Base-by-base conservation (phyloP, 2,888 invertebrate genomes). In the Amphipoea oculea region DNA sequence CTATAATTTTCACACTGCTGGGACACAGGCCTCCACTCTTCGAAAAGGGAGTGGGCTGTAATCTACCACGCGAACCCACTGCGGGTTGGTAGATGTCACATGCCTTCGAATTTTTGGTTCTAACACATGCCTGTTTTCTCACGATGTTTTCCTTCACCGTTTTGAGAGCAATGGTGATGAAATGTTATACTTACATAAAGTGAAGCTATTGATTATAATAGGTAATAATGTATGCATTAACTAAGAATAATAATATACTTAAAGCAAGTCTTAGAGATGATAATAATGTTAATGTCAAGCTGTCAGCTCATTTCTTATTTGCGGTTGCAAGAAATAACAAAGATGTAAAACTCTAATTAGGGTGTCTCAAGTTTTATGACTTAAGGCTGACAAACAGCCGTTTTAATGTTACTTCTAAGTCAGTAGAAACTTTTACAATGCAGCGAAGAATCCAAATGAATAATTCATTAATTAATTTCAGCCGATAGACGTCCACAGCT, bases 281-380 rank as follows among this genome's bases (percentile, higher is more conserved):
- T 45, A 66, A 54, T 45, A 73, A 73, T 40, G 20, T 66, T 23
- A 23, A 73, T 68, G 51, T 40, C 73, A 54, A 54, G 40, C 51
- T 86, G 69, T 40, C 74, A 81, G 67, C 66, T 71, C 54, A 29
- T 48, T 75, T 48, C 54, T 63, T 83, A 81, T 70, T 63, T 17
- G 42, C 0, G 42, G 42, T 48, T 63, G 70, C 66, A 81, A 82
- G 51, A 57, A 86, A 82, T 68, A 72, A 82, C 62, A 48, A 42
- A 71, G 60, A 60, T 68, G 54, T 76, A 60, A 83, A 82, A 82
- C 51, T 71, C 14, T 63, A 86, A 68, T 72, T 71, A 75, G 29
- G 57, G 85, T 72, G 42, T 45, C 51, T 45, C 40, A 66, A 83
- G 77, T 86, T 86, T 84, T 65, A 83, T 76, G 63, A 65, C 60